A percentile compares a stretch with the other conserved stretches of the same genome.
Evolutionary conservation across 92 coral and sea anemone genomes (phyloP).

Genomic region (Montipora capitata): DNA sequence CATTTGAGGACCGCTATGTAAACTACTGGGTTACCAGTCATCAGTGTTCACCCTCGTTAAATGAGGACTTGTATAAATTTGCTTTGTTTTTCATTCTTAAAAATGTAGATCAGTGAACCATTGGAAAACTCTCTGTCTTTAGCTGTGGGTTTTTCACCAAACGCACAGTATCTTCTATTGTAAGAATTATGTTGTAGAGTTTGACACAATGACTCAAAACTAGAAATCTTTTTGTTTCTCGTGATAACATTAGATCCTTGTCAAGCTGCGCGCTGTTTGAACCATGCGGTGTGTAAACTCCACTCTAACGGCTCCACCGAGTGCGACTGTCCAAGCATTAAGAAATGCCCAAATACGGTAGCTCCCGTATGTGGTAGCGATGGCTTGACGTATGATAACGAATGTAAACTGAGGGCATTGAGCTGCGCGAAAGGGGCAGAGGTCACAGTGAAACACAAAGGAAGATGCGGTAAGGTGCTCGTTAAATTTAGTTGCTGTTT

Average conservation of each 20-base stretch:
- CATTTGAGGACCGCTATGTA: too few species aligned
- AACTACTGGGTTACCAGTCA: too few species aligned
- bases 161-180: too few species aligned
- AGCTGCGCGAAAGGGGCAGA: conserved; percentile 74
- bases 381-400: conserved; percentile 87
- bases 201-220: neutral
- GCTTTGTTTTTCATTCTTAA: too few species aligned
- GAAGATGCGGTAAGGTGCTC: conserved; percentile 80
- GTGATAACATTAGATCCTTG: conserved; percentile 82
- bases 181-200: neutral
- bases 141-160: too few species aligned
- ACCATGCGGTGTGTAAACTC: conserved; percentile 76
- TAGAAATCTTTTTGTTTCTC: neutral
- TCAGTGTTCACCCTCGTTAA: too few species aligned
- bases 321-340: conserved; percentile 80
- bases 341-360: conserved; percentile 72
- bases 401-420: conserved; percentile 86
- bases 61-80: too few species aligned
- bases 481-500: neutral
- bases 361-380: conserved; percentile 93
- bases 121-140: too few species aligned
- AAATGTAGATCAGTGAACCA: too few species aligned
- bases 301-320: conserved; percentile 82
- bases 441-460: conserved; percentile 70
- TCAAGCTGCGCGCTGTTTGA: conserved; percentile 75